Conservation (phyloP, 2,888 invertebrate genomes). For the Netelia fuscicornis region DNA sequence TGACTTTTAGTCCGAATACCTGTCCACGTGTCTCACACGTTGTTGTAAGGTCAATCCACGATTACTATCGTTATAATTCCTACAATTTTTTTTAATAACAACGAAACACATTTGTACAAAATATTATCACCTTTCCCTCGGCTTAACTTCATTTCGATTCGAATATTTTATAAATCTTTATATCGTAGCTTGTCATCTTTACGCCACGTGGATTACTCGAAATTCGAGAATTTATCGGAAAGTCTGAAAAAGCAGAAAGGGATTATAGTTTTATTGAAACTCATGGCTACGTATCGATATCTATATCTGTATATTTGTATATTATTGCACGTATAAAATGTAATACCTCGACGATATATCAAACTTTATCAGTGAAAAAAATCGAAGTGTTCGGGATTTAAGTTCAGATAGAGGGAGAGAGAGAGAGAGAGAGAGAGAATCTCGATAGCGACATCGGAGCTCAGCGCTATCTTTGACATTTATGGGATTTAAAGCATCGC, state of each 20-base stretch:
- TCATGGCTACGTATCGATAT: slow-evolving; percentile 3
- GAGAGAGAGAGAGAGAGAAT: slow-evolving; percentile 17
- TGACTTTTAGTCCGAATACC: too few relatives aligned
- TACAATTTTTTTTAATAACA: neutral
- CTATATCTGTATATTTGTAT: neutral
- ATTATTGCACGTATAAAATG: slow-evolving; percentile 15
- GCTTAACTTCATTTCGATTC: too few relatives aligned
- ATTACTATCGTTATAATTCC: too few relatives aligned
- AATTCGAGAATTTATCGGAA: slow-evolving; percentile 31
- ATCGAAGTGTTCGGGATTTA: slow-evolving; percentile 48
- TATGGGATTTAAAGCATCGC: slow-evolving; percentile 67
- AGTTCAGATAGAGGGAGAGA: slow-evolving; percentile 21
- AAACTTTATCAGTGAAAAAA: slow-evolving; percentile 56
- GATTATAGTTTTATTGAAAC: slow-evolving; percentile 5
- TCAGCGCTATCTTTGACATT: slow-evolving; percentile 66
- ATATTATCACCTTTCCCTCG: neutral
- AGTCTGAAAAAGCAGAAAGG: slow-evolving; percentile 21
- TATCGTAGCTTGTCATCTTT: neutral
- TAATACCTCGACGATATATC: slow-evolving; percentile 43
- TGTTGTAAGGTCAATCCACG: too few relatives aligned
- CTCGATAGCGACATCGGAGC: slow-evolving; percentile 61
- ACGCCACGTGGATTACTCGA: neutral
- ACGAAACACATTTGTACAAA: neutral
- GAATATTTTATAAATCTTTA: neutral
- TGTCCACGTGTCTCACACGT: too few relatives aligned